These are phyloP conservation scores for Orchesellides sinensis DNA, from an alignment of 2,888 invertebrate species.

Conservation along the genomic window DNA sequence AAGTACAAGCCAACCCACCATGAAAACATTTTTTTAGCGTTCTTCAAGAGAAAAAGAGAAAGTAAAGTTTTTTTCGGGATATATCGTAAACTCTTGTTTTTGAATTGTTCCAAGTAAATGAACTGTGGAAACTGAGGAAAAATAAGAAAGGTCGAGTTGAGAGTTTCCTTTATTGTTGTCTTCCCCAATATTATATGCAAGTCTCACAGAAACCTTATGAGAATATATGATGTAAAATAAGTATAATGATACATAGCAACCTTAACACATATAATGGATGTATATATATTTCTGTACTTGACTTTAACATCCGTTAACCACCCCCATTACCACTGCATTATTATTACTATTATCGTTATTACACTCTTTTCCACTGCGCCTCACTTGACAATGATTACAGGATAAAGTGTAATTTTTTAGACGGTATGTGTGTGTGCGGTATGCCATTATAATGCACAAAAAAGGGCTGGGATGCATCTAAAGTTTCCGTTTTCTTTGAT, in stretches of 20 bases:
- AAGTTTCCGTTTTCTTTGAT: no score
- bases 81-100: constrained; percentile 30
- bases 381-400: not conserved
- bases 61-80: not conserved
- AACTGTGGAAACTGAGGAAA: not conserved
- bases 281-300: no score
- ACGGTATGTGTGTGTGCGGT: no score
- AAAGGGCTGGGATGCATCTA: no score
- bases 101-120: not conserved
- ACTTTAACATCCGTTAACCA: not conserved
- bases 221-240: no score
- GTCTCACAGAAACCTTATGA: no score
- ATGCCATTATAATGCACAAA: no score
- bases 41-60: not conserved
- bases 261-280: no score
- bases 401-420: no score
- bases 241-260: no score
- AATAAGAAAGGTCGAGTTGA: not conserved
- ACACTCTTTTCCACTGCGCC: no score
- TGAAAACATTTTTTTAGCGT: not conserved
- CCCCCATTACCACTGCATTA: constrained; percentile 8
- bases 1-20: not conserved
- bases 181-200: no score
- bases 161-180: not conserved
- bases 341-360: constrained; percentile 3